Base-by-base conservation (phyloP, 2,797 vertebrate species). In the Typhlichthys subterraneus region DNA sequence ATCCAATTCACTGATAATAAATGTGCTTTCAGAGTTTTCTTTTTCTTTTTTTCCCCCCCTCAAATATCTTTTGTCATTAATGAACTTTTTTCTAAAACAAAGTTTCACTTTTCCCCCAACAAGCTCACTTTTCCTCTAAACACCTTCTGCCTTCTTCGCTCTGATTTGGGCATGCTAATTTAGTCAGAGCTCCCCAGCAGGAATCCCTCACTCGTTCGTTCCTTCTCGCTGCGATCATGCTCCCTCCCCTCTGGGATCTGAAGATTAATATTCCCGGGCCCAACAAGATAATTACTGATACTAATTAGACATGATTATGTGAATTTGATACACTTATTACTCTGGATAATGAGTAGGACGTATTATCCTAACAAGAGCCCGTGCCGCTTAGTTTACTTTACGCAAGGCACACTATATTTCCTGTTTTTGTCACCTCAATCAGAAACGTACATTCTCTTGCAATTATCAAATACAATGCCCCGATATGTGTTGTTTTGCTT, bases 261-360 rank as follows among this genome's bases (percentile, higher is more conserved):
- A 94, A 96, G 94, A 95, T 93, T 95, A 96, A 97, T 97, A 96
- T 96, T 94, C 94, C 94, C 89, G 89, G 77, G 90, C 94, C 95
- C 94, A 94, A 94, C 95, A 94, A 94, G 92, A 94, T 96, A 96
- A 97, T 97, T 96, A 97, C 95, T 95, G 96, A 96, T 95, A 96
- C 95, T 97, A 97, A 96, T 97, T 97, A 97, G 95, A 95, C 94
- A 94, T 97, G 95, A 97, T 97, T 95, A 95, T 94, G 95, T 94
- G 94, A 95, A 95, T 95, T 90, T 95, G 95, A 95, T 96, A 93
- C 88, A 94, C 94, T 96, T 96, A 95, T 90, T 96, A 94, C 94
- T 95, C 90, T 87, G 92, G 93, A 92, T 94, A 94, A 95, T 92
- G 88, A 93, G 92, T 86, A 94, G 92, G 92, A 92, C 90, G 89